phyloP scores from a whole-genome alignment of 2,888 invertebrate genomes.

The Phaonia tiefii region DNA sequence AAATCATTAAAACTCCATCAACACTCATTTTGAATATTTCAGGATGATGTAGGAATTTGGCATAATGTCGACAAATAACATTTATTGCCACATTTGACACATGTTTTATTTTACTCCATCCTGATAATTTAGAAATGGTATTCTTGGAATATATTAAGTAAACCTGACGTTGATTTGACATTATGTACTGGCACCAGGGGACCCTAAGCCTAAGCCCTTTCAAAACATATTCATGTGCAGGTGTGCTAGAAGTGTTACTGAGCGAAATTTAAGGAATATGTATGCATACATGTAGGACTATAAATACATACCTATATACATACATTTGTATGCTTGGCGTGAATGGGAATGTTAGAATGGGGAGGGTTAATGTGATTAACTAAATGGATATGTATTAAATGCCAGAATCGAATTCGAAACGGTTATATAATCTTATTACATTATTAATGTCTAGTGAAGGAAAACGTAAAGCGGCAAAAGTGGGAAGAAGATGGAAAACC shows the following conservation, averaged over 20 bases:
- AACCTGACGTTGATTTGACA: conserved; percentile 32
- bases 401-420: conserved; percentile 43
- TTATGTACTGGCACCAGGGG: background rate
- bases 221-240: conserved; percentile 3
- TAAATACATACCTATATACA: too few relatives aligned
- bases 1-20: too few relatives aligned
- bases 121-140: background rate
- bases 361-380: conserved; percentile 11
- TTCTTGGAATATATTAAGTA: background rate
- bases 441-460: conserved; percentile 17
- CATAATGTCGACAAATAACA: too few relatives aligned
- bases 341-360: background rate
- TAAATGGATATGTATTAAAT: conserved; percentile 40
- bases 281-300: too few relatives aligned
- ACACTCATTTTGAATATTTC: too few relatives aligned
- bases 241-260: too few relatives aligned
- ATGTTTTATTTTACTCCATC: background rate
- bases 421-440: conserved; percentile 41
- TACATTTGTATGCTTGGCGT: background rate
- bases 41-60: too few relatives aligned
- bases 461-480: background rate
- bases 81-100: too few relatives aligned
- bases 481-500: background rate
- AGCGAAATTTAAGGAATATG: too few relatives aligned
- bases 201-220: background rate